Evolutionary conservation across 37 sponge, comb jelly and placozoan species (phyloP).

Genomic region (Mnemiopsis leidyi): DNA sequence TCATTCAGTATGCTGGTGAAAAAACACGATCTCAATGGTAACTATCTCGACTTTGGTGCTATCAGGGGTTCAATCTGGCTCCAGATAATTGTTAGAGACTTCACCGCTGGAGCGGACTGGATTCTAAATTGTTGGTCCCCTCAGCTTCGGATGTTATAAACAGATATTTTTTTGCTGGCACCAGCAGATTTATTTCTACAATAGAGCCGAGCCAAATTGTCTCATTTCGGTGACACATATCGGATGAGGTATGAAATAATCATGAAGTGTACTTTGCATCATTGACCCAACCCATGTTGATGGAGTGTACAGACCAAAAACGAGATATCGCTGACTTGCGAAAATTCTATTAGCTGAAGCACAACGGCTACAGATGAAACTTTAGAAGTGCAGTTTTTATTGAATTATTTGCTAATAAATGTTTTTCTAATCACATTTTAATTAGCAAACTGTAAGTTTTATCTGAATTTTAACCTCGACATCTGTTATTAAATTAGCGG

Average conservation of each 20-base stretch:
- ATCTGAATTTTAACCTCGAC: not conserved
- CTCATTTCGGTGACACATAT: no score
- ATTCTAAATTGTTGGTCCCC: no score
- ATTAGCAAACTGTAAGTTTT: not conserved
- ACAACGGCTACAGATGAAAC: not conserved
- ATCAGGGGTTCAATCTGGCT: no score
- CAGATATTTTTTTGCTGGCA: no score
- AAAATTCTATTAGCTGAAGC: not conserved
- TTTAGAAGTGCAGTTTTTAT: not conserved
- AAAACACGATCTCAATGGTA: not conserved
- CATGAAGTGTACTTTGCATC: no score
- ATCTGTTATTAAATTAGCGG: not conserved
- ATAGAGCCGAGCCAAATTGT: no score
- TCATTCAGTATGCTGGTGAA: not conserved
- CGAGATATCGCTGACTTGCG: not conserved
- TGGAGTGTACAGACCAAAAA: not conserved
- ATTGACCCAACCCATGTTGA: not conserved
- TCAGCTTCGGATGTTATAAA: no score
- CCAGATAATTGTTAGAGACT: no score
- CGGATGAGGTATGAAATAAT: no score
- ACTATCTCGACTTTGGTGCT: not conserved
- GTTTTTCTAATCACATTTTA: not conserved
- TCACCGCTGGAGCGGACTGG: no score
- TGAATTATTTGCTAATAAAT: not conserved
- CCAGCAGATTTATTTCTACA: no score